Evolutionary conservation across 2,888 invertebrate genomes (phyloP), one percentile per base, ranked within the genome.

Genomic region (Polyommatus iphigenia): DNA sequence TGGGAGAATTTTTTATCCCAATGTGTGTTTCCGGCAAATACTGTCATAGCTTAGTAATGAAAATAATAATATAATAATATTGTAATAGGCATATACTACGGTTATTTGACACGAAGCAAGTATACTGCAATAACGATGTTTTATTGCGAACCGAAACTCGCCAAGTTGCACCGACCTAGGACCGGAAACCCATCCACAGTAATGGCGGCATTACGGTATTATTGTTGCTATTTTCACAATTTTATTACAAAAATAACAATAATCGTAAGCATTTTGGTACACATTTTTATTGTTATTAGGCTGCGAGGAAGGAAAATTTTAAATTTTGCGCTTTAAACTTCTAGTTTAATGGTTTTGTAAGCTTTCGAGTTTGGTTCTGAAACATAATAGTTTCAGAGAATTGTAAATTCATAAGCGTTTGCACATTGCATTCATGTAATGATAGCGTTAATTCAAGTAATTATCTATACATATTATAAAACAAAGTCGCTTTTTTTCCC

Each of bases 121-220:
- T 62, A 4, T 85, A 86, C 83, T 83, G 83, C 85, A 83, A 85
- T 86, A 85, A 85, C 85, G 83, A 81, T 84, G 84, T 83, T 87
- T 86, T 85, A 87, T 86, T 83, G 82, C 83, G 80, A 82, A 79
- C 82, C 83, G 81, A 85, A 85, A 85, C 82, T 86, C 85, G 83
- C 79, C 50, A 75, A 50, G 6, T 50, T 73, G 75, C 75, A 29
- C 50, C 54, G 29, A 75, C 15, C 75, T 75, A 54, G 75, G 24
- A 75, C n/a, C 75, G 75, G 75, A 29, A 75, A 75, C 50, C 75
- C 18, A 75, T 75, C 50, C 75, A 50, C 18, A 18, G 24, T 75
- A 50, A 75, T 54, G 46, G 73, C 73, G 24, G 73, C 75, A 75
- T 54, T 75, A 18, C 29, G 18, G 54, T 29, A 75, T 54, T 54